These are phyloP conservation scores for Doris montereyensis DNA, from an alignment of 2,888 invertebrate species.

Conservation along the genomic window DNA sequence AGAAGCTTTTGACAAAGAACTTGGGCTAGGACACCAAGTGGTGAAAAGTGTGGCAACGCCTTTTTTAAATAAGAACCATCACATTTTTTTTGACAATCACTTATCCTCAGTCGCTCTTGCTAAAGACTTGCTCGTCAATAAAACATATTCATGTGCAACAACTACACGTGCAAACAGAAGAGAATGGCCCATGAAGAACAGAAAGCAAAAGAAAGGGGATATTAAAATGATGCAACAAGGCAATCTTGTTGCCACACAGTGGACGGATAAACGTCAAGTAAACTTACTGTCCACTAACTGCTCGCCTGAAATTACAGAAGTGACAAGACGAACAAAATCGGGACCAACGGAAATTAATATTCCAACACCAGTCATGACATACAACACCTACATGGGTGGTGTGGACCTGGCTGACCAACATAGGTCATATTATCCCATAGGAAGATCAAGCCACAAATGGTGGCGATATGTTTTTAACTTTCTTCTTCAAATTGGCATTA, in stretches of 20 bases:
- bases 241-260: conserved; percentile 1
- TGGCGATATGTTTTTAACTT: no score
- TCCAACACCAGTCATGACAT: background rate
- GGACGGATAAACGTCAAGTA: background rate
- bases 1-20: no score
- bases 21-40: no score
- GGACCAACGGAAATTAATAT: background rate
- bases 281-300: conserved; percentile 2
- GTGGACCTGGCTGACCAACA: background rate
- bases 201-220: background rate
- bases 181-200: background rate
- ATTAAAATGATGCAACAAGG: background rate
- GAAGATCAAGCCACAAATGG: no score
- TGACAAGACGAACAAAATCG: background rate
- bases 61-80: no score
- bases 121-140: background rate
- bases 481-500: no score
- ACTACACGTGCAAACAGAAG: background rate
- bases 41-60: no score
- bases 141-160: background rate
- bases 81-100: background rate
- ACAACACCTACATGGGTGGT: background rate
- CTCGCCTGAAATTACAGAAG: background rate
- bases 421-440: no score
- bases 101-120: background rate